Percentiles rank a stretch among this genome's conserved stretches.
Evolutionary conservation across 2,113 vertebrate genomes (phyloP).

Genomic region (Chroicocephalus ridibundus): DNA sequence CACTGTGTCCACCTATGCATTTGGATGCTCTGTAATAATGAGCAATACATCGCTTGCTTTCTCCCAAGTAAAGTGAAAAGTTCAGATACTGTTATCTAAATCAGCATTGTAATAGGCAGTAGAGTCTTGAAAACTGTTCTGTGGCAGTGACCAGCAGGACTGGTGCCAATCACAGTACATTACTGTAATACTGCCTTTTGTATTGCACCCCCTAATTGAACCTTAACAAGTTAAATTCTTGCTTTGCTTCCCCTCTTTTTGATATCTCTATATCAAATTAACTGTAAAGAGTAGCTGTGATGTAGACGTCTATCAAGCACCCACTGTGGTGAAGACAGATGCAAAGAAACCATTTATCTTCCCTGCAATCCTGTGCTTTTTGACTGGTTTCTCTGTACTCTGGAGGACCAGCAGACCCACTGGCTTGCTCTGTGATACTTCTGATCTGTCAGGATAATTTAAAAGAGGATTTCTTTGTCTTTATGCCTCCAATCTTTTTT

Average conservation of each 20-base stretch:
- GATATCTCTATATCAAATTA: conserved; percentile 23
- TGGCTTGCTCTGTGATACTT: neutral
- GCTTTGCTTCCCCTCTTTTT: conserved; percentile 58
- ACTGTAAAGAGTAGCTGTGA: conserved; percentile 23
- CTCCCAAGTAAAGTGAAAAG: neutral
- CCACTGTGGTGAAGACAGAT: neutral
- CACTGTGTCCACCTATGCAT: neutral
- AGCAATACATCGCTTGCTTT: neutral
- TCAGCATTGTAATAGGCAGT: neutral
- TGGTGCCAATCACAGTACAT: neutral
- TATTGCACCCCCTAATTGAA: neutral
- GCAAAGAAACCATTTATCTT: conserved; percentile 14
- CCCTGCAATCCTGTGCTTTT: neutral
- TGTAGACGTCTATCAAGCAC: conserved; percentile 12
- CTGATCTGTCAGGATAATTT: neutral
- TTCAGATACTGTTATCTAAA: neutral
- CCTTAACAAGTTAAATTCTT: neutral
- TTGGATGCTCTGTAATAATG: neutral
- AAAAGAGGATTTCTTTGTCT: neutral
- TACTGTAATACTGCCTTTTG: neutral
- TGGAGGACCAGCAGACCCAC: neutral
- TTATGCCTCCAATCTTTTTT: neutral
- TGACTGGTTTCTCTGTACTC: neutral
- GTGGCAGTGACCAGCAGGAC: neutral
- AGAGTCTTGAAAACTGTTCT: neutral